Base-by-base conservation (phyloP, 2,797 vertebrate genomes). In the Steatocranus sp. region DNA sequence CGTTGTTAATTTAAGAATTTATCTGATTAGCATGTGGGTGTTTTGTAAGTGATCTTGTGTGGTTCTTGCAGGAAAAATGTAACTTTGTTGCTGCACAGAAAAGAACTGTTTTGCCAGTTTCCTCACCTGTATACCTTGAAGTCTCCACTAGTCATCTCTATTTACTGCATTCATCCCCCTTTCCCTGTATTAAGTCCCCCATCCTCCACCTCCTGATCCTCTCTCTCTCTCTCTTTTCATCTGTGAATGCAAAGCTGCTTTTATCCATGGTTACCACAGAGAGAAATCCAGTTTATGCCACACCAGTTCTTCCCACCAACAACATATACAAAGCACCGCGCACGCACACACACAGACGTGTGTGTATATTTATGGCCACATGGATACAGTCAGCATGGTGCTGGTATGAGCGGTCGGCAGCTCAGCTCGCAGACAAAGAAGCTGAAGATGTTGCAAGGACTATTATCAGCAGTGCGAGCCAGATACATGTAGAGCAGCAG, bases 341-440 rank as follows among this genome's bases (percentile, higher is more conserved):
- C 8, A 2, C 12, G 9, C 27, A 49, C 78, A 78, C 36, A 75
- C 25, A 77, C 34, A 79, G 12, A 46, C 18, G 34, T 17, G 68
- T 12, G 46, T 51, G 68, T 78, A 43, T 83, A 78, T 41, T 85
- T 79, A 58, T 12, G 41, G 78, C 84, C 82, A 80, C 77, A 79
- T 88, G 68, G 82, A 82, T 89, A 78, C 78, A 89, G 54, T 76
- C 43, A 58, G 74, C 5, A 8, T 76, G 61, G 75, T 48, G 86
- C 83, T 63, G 77, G 81, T 75, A 81, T 43, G 87, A 32, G 91
- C 83, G 87, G 91, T 93, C 90, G 96, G 96, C 96, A 96, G 95
- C 93, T 95, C 93, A 95, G 95, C 96, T 96, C 95, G 95, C 97
- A 97, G 97, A 97, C 97, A 98, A 97, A 97, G 97, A 96, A 95